Base-by-base conservation (phyloP, 2,888 invertebrate species). In the Cryptus viduatorius region DNA sequence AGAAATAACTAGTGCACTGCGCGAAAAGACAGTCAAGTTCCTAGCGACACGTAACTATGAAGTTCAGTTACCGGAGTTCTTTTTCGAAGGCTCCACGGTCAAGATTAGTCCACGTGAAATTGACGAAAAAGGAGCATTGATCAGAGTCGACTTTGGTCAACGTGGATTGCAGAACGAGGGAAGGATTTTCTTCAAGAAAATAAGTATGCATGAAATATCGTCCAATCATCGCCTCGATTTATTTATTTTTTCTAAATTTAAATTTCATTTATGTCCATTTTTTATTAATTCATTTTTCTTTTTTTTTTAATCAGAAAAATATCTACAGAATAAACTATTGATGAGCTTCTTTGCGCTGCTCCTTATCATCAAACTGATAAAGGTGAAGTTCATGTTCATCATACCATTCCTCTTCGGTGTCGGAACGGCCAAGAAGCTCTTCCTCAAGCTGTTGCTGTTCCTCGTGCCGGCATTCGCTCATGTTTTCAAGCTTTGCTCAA, bases 401-500 rank as follows among this genome's bases (percentile, higher is more conserved):
- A 94, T 97, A 84, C 98, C 98, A 0, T 93, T 97, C 69, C 94
- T 98, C 69, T 95, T 98, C 88, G 98, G 98, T 1, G 96, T 97
- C 19, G 96, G 96, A 0, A 96, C 97, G 0, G 98, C 98, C 3
- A 98, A 98, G 94, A 98, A 98, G 93, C 94, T 98, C 89, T 95
- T 98, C 90, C 94, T 98, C 61, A 98, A 98, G 92, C 94, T 97
- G 73, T 93, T 98, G 14, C 95, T 98, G 29, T 98, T 98, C 95
- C 91, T 98, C 53, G 97, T 98, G 94, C 98, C 98, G 0, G 97
- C 97, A 0, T 93, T 98, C 84, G 96, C 97, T 78, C 97, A 97
- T 92, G 95, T 98, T 84, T 98, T 98, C 94, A 98, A 97, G 92
- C 94, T 98, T 16, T 98, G 98, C 93, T 97, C 97, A 4, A 97